These are phyloP conservation scores for Rhogogaster chlorosoma DNA, from an alignment of 2,888 invertebrate species.

Conservation along the genomic window DNA sequence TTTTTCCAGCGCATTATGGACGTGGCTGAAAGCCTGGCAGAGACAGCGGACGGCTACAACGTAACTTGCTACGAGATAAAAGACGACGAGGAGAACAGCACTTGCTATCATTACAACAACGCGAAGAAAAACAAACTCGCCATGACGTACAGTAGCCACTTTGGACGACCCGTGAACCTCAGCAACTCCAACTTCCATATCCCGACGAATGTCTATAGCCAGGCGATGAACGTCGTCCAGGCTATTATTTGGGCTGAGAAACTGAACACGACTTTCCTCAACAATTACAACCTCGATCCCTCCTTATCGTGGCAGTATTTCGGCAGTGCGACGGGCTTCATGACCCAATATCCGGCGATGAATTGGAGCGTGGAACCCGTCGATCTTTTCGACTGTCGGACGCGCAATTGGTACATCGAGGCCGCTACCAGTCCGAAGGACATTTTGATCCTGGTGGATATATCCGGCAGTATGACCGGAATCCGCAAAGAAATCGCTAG, in stretches of 20 bases:
- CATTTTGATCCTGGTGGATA: constrained; percentile 91
- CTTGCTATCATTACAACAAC: constrained; percentile 67
- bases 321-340: constrained; percentile 97
- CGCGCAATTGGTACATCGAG: constrained; percentile 98
- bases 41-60: constrained; percentile 77
- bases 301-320: constrained; percentile 99
- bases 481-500: constrained; percentile 93
- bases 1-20: constrained; percentile 88
- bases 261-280: constrained; percentile 92
- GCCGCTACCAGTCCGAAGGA: constrained; percentile 99
- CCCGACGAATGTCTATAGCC: constrained; percentile 96
- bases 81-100: constrained; percentile 63
- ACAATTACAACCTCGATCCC: constrained; percentile 92
- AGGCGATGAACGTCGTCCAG: constrained; percentile 92
- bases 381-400: constrained; percentile 97
- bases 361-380: constrained; percentile 90
- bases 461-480: constrained; percentile 96
- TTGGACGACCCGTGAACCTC: constrained; percentile 85
- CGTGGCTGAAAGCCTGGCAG: constrained; percentile 90
- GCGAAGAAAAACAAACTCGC: constrained; percentile 79
- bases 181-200: constrained; percentile 95
- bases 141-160: constrained; percentile 86
- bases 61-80: constrained; percentile 54
- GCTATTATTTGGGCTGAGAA: constrained; percentile 98
- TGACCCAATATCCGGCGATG: constrained; percentile 97